phyloP scores from a whole-genome alignment of 2,113 vertebrate genomes.

The Notiomystis cincta region DNA sequence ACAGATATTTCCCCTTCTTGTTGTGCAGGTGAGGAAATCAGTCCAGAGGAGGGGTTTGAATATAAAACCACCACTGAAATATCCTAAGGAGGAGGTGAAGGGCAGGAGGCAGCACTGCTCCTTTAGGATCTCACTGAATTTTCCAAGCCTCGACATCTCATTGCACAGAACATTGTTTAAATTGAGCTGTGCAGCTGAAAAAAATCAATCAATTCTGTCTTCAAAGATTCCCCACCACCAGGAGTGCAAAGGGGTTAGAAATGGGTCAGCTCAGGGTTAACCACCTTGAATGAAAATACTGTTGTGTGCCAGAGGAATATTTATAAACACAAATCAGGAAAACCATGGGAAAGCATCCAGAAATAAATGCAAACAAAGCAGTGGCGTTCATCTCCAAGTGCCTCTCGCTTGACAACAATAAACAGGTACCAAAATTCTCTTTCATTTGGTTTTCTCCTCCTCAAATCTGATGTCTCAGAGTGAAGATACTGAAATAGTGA shows the following conservation, averaged over 20 bases:
- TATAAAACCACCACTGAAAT: background rate
- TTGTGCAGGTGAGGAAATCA: background rate
- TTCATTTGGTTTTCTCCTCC: background rate
- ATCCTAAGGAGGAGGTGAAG: background rate
- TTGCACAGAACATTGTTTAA: background rate
- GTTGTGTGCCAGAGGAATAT: background rate
- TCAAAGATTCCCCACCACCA: background rate
- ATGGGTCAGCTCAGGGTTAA: background rate
- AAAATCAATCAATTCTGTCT: background rate
- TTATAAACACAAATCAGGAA: background rate
- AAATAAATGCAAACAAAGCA: background rate
- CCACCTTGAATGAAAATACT: background rate
- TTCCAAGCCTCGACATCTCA: background rate
- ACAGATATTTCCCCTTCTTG: background rate
- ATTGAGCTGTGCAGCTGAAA: background rate
- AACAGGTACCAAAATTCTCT: background rate
- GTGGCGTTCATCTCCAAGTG: background rate
- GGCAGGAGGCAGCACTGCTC: background rate
- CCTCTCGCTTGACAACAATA: background rate
- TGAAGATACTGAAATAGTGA: background rate
- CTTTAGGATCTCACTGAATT: rapidly evolving
- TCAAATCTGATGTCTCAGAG: background rate
- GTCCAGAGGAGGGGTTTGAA: background rate
- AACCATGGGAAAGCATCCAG: background rate
- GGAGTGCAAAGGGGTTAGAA: background rate